Percentiles rank a stretch among this genome's conserved stretches.
Evolutionary conservation across 2,113 vertebrate species (phyloP).

Genomic region (Tachuris rubrigastra): DNA sequence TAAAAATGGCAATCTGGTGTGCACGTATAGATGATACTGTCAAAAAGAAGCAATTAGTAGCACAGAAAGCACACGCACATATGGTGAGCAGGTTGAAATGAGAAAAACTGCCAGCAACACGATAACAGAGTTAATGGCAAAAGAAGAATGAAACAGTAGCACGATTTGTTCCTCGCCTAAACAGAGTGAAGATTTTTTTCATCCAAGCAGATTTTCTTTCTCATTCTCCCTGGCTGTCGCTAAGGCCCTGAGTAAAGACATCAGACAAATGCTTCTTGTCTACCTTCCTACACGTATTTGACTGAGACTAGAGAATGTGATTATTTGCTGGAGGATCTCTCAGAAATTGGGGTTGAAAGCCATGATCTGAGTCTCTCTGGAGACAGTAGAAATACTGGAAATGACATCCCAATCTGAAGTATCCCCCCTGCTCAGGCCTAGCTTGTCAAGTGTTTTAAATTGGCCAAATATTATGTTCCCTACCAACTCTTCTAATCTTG

Average conservation of each 20-base stretch:
- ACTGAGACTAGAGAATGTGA: slow-evolving; percentile 12
- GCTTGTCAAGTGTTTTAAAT: not conserved
- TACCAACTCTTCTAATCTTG: not conserved
- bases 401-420: not conserved
- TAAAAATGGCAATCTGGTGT: slow-evolving; percentile 77
- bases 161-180: slow-evolving; percentile 31
- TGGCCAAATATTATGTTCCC: not conserved
- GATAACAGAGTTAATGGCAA: slow-evolving; percentile 55
- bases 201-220: not conserved
- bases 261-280: slow-evolving; percentile 1
- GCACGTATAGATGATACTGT: slow-evolving; percentile 76
- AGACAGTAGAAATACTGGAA: not conserved
- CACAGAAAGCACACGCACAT: slow-evolving; percentile 71
- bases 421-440: accelerated
- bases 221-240: not conserved
- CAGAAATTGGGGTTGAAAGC: slow-evolving; percentile 6
- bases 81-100: slow-evolving; percentile 76
- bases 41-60: slow-evolving; percentile 79
- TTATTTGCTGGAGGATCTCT: not conserved
- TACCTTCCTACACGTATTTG: not conserved
- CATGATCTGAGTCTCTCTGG: not conserved
- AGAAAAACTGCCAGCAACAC: slow-evolving; percentile 58
- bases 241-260: not conserved
- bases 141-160: slow-evolving; percentile 50
- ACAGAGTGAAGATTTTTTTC: slow-evolving; percentile 6